Conservation (phyloP, 2,113 vertebrate genomes). For the Fukomys damarensis region DNA sequence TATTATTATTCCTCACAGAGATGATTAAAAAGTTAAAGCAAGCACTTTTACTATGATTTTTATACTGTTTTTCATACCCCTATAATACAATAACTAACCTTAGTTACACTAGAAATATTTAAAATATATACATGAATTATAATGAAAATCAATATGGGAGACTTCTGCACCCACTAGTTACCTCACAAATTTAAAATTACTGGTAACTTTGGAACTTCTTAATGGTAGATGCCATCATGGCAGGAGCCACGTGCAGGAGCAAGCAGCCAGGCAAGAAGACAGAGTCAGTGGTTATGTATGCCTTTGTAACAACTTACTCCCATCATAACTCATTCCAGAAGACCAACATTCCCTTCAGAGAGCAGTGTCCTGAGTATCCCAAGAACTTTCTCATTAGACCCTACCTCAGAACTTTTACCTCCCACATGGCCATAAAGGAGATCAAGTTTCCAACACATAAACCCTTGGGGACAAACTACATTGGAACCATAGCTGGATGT, state of each 20-base stretch:
- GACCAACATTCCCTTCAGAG: background rate
- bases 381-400: background rate
- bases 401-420: background rate
- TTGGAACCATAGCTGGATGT: background rate
- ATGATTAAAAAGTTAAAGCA: constrained; percentile 20
- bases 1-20: background rate
- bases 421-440: background rate
- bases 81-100: background rate
- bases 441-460: background rate
- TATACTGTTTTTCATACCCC: constrained; percentile 14
- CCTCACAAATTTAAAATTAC: background rate
- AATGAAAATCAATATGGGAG: background rate
- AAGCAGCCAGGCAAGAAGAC: background rate
- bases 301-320: background rate
- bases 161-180: background rate
- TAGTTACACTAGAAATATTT: background rate
- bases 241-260: background rate
- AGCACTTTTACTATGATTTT: background rate
- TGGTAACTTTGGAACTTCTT: background rate
- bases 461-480: background rate
- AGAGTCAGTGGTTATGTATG: background rate
- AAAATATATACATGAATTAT: background rate
- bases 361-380: background rate
- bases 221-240: background rate
- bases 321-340: background rate